Percentiles rank a stretch among this genome's conserved stretches.
Conservation (phyloP, 2,888 invertebrate species). For the Eupithecia tripunctaria region DNA sequence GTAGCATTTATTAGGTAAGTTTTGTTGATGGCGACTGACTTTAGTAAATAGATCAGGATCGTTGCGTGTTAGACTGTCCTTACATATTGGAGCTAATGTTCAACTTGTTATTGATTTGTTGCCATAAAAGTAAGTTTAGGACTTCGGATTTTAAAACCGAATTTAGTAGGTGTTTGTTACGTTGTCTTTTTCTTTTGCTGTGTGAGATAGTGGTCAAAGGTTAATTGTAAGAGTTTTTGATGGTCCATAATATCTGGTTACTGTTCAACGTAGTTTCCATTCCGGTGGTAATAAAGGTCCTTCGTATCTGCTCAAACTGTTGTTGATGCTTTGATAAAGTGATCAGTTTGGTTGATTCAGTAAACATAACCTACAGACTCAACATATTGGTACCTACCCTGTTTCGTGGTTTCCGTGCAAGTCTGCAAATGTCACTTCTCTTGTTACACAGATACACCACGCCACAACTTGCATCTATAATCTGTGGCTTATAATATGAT, state of each 20-base stretch:
- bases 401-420: neutral
- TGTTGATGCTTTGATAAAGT: neutral
- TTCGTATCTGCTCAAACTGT: neutral
- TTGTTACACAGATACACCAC: neutral
- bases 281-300: neutral
- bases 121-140: conserved; percentile 77
- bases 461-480: neutral
- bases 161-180: conserved; percentile 76
- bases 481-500: neutral
- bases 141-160: conserved; percentile 79
- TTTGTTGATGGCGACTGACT: conserved; percentile 35
- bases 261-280: neutral
- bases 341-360: neutral
- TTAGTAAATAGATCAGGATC: conserved; percentile 32
- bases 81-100: conserved; percentile 50
- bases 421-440: neutral
- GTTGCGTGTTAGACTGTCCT: conserved; percentile 54
- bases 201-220: neutral
- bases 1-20: conserved; percentile 46
- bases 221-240: neutral
- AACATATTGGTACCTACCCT: neutral
- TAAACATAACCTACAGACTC: neutral
- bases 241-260: neutral
- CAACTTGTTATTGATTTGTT: conserved; percentile 68
- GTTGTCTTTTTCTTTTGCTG: conserved; percentile 48